Conservation (phyloP, 2,888 invertebrate species). For the Andrena chrysosceles region DNA sequence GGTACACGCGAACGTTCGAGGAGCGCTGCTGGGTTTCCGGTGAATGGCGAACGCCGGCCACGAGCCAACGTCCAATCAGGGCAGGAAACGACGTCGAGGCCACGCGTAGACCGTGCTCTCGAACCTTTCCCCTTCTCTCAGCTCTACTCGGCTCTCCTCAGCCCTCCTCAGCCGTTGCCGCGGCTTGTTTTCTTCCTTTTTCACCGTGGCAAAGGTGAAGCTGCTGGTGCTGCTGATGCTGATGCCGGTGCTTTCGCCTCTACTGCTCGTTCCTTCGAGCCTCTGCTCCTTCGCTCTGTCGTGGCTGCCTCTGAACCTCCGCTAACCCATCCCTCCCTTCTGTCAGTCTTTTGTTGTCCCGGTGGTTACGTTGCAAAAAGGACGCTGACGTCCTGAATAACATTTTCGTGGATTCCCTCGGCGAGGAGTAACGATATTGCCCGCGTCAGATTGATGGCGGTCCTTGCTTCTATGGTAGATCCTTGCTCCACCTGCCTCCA, state of each 20-base stretch:
- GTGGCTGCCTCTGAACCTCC: background rate
- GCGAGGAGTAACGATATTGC: conserved; percentile 34
- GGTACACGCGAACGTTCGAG: conserved; percentile 66
- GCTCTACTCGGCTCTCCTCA: conserved; percentile 33
- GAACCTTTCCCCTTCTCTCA: conserved; percentile 27
- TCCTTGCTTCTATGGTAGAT: background rate
- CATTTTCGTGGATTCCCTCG: conserved; percentile 44
- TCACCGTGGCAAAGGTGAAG: conserved; percentile 60
- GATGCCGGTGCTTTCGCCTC: conserved; percentile 10
- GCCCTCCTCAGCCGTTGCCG: conserved; percentile 31
- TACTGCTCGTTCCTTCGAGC: background rate
- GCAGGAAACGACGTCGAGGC: conserved; percentile 82
- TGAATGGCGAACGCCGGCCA: conserved; percentile 81
- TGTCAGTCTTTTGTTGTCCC: conserved; percentile 39
- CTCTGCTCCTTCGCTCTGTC: background rate
- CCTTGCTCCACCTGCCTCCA: background rate
- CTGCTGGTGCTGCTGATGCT: conserved; percentile 48
- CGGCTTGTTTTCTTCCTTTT: conserved; percentile 29
- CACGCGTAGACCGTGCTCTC: conserved; percentile 79
- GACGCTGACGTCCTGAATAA: conserved; percentile 39
- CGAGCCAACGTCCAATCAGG: conserved; percentile 85
- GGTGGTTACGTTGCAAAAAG: conserved; percentile 42
- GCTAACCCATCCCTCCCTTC: background rate
- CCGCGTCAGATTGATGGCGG: conserved; percentile 32
- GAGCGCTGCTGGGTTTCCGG: conserved; percentile 67